These are phyloP conservation scores for Ptilodon capucinus DNA, from an alignment of 2,888 invertebrate species.

Conservation along the genomic window DNA sequence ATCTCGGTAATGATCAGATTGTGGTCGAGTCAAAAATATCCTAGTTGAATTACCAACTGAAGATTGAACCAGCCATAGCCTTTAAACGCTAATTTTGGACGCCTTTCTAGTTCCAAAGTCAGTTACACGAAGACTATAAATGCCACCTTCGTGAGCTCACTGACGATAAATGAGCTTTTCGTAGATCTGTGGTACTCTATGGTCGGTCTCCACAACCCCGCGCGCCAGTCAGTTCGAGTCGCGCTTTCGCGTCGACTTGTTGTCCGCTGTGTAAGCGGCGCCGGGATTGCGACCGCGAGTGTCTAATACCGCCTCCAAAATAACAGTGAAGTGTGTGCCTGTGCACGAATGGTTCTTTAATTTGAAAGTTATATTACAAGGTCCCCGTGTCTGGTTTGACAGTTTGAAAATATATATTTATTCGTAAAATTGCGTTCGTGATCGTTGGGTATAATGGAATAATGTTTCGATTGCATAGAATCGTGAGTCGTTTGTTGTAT, in stretches of 20 bases:
- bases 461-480: not conserved
- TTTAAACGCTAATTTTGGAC: too few relatives aligned
- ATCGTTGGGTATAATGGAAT: slow-evolving; percentile 1
- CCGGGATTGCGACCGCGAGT: not conserved
- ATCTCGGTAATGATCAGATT: too few relatives aligned
- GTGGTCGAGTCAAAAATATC: too few relatives aligned
- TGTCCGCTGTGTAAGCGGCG: not conserved
- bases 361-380: not conserved
- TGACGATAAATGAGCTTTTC: not conserved
- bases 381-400: not conserved
- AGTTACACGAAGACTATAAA: too few relatives aligned
- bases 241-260: not conserved
- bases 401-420: not conserved
- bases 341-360: not conserved
- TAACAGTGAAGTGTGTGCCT: not conserved
- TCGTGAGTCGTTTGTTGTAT: not conserved
- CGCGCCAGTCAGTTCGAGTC: not conserved
- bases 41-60: too few relatives aligned
- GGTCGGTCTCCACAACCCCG: not conserved
- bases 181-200: not conserved
- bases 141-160: slow-evolving; percentile 2
- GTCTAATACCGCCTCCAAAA: not conserved
- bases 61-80: too few relatives aligned
- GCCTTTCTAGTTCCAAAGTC: too few relatives aligned
- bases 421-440: not conserved